Percentiles rank a stretch among this genome's conserved stretches.
Evolutionary conservation across 2,888 invertebrate species (phyloP).

Genomic region (Lasioglossum lativentre): DNA sequence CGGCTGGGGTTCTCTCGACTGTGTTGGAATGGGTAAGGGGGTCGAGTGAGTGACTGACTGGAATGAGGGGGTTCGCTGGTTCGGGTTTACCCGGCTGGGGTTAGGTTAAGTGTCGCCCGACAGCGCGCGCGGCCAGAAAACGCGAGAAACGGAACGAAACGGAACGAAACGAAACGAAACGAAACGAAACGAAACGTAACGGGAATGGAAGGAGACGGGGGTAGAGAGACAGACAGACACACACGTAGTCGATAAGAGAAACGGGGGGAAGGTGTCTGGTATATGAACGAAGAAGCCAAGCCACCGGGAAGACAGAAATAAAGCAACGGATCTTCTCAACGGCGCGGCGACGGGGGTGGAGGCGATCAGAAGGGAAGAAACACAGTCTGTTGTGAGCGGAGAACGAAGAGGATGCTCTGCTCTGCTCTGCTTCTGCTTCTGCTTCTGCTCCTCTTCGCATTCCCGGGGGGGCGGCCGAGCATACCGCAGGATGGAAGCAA

Average conservation of each 20-base stretch:
- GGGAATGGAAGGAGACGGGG: slow-evolving; percentile 26
- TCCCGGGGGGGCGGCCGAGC: slow-evolving; percentile 77
- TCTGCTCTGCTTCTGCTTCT: neutral
- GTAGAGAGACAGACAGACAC: neutral
- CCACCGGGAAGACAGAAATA: slow-evolving; percentile 43
- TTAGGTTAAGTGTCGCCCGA: slow-evolving; percentile 63
- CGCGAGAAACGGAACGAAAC: slow-evolving; percentile 21
- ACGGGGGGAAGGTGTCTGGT: slow-evolving; percentile 41
- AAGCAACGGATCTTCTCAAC: slow-evolving; percentile 19
- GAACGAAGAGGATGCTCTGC: slow-evolving; percentile 15
- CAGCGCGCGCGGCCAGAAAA: slow-evolving; percentile 42
- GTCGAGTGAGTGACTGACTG: slow-evolving; percentile 70
- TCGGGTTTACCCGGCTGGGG: slow-evolving; percentile 55
- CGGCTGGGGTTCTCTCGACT: slow-evolving; percentile 51
- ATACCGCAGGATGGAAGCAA: slow-evolving; percentile 77
- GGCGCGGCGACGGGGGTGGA: neutral
- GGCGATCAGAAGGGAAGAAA: slow-evolving; percentile 2
- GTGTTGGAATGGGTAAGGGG: slow-evolving; percentile 50
- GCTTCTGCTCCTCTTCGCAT: slow-evolving; percentile 64
- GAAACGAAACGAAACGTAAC: slow-evolving; percentile 26
- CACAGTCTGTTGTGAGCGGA: slow-evolving; percentile 68
- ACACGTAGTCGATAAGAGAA: slow-evolving; percentile 45
- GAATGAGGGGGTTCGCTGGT: slow-evolving; percentile 65
- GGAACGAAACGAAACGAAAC: slow-evolving; percentile 11
- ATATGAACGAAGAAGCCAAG: slow-evolving; percentile 53